Base-by-base conservation (phyloP, 37 sponge, comb jelly and placozoan species). In the Haliclona indistincta region DNA sequence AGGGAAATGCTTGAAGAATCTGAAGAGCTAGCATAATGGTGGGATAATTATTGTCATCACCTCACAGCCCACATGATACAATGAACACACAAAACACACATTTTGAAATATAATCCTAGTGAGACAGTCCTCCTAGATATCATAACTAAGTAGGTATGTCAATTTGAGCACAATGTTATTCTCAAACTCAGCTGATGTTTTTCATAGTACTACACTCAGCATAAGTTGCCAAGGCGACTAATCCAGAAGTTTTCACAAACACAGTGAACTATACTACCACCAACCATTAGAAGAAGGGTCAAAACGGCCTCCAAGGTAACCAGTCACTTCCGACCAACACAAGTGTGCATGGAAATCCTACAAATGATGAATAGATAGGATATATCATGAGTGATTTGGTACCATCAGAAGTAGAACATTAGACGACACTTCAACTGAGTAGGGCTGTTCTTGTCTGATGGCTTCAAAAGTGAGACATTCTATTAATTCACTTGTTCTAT, bases 331-430 rank as follows among this genome's bases (percentile, higher is more conserved):
- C 20, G 55, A 73, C 37, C 29, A 74, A 38, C 74, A 64, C 62
- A 94, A 54, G 54, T 89, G 94, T 53, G 81, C 63, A 54, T 94
- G 94, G 43, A 81, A 94, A 54, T 89, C 85, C 89, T 89, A 56
- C 45, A 40, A 29, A 38, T 38, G 30, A 35, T 38, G 15, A 35
- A 36, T 65, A 65, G 34, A 8, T 22, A 42, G 36, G 20, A 4
- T 30, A 3, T 11, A 8, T 22, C 6, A 64, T 34, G 20, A 60
- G 63, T 20, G 63, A 10, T 60, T 60, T 4, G 20, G 62, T 38
- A 89, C 90, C 95, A 94, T 94, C 8, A 90, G 73, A 44, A 94
- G 74, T 30, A 89, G 64, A 10, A 77, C 79, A 73, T 86, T 86
- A 53, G 84, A 90, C 13, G 75, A 67, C 39, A 94, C 74, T 20